Conservation (phyloP, 2,888 invertebrate genomes). For the Drosophila lacicola region DNA sequence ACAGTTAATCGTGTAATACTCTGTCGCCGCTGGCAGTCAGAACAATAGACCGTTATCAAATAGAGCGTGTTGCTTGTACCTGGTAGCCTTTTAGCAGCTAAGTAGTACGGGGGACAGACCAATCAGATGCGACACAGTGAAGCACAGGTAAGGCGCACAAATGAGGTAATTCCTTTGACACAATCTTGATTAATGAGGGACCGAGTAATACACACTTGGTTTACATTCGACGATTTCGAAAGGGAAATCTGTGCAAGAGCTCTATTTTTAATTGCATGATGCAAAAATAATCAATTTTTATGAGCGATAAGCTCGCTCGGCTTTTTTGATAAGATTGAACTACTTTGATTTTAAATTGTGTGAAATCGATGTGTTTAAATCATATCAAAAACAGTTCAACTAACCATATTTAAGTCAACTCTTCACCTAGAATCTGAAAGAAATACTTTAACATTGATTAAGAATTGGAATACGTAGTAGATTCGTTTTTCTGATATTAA, state of each 20-base stretch:
- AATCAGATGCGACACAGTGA: conserved; percentile 35
- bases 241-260: conserved; percentile 33
- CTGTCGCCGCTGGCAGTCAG: conserved; percentile 23
- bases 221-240: conserved; percentile 14
- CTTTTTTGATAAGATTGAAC: conserved; percentile 25
- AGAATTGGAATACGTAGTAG: too few species aligned
- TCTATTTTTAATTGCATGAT: conserved; percentile 24
- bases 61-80: conserved; percentile 8
- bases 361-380: not conserved
- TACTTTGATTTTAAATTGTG: not conserved
- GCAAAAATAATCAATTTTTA: conserved; percentile 15
- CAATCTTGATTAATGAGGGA: conserved; percentile 73
- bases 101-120: conserved; percentile 13
- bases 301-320: conserved; percentile 12
- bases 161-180: conserved; percentile 70
- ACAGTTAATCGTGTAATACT: conserved; percentile 27
- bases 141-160: conserved; percentile 42
- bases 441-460: too few species aligned
- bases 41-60: conserved; percentile 38
- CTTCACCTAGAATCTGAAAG: too few species aligned
- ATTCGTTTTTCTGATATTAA: not conserved
- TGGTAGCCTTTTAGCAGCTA: conserved; percentile 6
- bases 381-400: not conserved
- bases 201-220: conserved; percentile 9
- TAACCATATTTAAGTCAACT: too few species aligned